Evolutionary conservation across 2,113 vertebrate species (phyloP).

Genomic region (Odocoileus virginianus): DNA sequence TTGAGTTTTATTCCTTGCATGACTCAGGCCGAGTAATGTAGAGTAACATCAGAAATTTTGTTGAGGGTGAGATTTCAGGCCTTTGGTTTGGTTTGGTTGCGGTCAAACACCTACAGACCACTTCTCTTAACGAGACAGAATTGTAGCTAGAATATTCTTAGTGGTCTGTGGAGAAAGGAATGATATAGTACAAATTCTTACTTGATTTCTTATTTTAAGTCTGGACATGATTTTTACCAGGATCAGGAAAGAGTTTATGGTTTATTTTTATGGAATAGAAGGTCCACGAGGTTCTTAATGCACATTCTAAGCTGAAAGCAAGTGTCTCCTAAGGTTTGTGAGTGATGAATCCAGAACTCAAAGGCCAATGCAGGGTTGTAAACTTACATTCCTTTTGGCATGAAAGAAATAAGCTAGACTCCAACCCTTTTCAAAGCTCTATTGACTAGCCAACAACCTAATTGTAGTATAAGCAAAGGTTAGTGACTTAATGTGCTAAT

Average conservation of each 20-base stretch:
- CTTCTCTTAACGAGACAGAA: conserved; percentile 55
- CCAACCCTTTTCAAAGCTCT: neutral
- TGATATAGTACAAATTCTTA: neutral
- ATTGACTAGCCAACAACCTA: neutral
- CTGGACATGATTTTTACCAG: conserved; percentile 25
- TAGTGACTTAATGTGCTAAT: neutral
- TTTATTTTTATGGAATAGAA: conserved; percentile 36
- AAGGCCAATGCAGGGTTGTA: conserved; percentile 27
- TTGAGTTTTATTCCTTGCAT: neutral
- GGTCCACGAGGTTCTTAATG: neutral
- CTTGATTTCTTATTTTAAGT: conserved; percentile 44
- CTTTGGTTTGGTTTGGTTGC: conserved; percentile 1
- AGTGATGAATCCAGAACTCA: conserved; percentile 51
- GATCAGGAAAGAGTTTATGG: neutral
- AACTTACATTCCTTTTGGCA: conserved; percentile 15
- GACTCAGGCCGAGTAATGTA: neutral
- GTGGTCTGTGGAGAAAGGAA: conserved; percentile 11
- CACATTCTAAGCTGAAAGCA: conserved; percentile 29
- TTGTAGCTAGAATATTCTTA: conserved; percentile 15
- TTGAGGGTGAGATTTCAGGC: neutral
- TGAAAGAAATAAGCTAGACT: conserved; percentile 34
- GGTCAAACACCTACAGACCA: conserved; percentile 16
- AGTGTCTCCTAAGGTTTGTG: conserved; percentile 25
- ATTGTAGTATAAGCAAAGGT: conserved; percentile 14
- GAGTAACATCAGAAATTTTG: neutral